Conservation (phyloP, 2,113 vertebrate genomes). For the Orthonyx spaldingii region DNA sequence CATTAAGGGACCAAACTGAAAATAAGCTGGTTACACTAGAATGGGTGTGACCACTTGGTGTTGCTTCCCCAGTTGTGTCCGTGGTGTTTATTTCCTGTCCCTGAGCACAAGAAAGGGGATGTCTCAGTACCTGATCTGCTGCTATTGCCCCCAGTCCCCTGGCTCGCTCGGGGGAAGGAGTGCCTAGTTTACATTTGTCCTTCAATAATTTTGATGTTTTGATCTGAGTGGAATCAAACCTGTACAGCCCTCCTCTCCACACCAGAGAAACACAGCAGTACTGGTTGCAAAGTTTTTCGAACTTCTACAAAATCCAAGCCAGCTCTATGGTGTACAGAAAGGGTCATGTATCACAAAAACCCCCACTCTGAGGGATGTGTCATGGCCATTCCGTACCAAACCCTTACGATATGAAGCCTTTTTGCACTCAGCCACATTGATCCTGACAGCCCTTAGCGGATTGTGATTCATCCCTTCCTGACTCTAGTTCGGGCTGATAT, state of each 20-base stretch:
- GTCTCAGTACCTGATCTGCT: neutral
- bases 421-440: neutral
- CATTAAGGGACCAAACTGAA: slow-evolving; percentile 7
- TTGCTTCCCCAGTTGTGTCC: neutral
- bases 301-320: neutral
- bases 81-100: neutral
- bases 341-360: neutral
- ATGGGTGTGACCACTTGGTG: neutral
- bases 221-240: neutral
- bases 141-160: neutral
- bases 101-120: neutral
- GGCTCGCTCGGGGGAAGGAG: neutral
- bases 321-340: neutral
- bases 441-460: rapidly evolving
- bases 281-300: neutral
- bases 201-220: neutral
- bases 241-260: neutral
- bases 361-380: neutral
- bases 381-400: neutral
- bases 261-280: neutral
- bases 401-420: neutral
- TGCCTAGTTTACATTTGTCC: neutral
- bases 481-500: neutral
- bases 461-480: neutral
- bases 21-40: neutral